Conservation (phyloP, 2,113 vertebrate species). For the Astur gentilis region DNA sequence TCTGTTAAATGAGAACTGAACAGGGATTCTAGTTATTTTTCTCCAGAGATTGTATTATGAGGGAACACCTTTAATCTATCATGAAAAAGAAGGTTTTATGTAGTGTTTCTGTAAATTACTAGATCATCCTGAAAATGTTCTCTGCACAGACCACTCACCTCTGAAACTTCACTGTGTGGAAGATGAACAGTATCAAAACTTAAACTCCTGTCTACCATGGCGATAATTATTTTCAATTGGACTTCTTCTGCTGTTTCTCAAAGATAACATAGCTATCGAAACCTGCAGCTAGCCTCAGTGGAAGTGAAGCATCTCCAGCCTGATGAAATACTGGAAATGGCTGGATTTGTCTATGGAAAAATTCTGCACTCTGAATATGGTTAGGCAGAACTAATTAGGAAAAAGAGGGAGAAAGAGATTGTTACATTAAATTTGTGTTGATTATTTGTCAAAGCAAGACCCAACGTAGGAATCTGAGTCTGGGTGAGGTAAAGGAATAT, state of each 20-base stretch:
- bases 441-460: not conserved
- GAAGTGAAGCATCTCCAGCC: not conserved
- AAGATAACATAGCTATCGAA: not conserved
- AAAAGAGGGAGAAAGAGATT: not conserved
- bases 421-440: not conserved
- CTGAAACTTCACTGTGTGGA: not conserved
- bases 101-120: not conserved
- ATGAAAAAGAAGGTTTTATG: not conserved
- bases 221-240: not conserved
- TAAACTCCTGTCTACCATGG: not conserved
- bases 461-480: not conserved
- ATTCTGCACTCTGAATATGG: not conserved
- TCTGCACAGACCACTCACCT: not conserved
- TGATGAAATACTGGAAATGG: not conserved
- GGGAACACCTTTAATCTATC: not conserved
- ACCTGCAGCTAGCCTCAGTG: not conserved
- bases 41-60: not conserved
- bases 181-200: not conserved
- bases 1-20: not conserved
- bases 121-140: not conserved
- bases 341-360: not conserved
- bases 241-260: not conserved
- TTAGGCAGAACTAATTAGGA: not conserved
- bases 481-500: not conserved
- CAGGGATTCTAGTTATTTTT: not conserved